phyloP scores from a whole-genome alignment of 1,140 invertebrate genomes.

The Medauroidea extradentata region DNA sequence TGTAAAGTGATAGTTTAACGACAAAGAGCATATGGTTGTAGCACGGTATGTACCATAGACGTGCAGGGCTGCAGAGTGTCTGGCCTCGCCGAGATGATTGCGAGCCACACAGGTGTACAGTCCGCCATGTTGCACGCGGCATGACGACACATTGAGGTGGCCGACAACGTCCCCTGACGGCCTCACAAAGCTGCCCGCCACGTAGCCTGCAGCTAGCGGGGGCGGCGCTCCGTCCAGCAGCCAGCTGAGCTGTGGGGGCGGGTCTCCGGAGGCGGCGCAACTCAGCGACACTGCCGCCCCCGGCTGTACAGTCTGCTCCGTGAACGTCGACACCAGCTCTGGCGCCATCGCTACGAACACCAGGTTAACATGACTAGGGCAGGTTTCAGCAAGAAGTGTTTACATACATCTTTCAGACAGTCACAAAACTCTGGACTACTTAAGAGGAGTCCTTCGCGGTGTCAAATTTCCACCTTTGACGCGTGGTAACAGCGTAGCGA shows the following conservation, averaged over 20 bases:
- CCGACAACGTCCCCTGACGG: constrained; percentile 70
- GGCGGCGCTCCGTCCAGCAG: constrained; percentile 66
- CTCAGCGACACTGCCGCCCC: constrained; percentile 75
- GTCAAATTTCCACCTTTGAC: too few species aligned
- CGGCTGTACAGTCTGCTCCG: constrained; percentile 73
- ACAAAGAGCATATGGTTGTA: too few species aligned
- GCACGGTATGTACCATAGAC: constrained; percentile 83
- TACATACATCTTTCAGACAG: too few species aligned
- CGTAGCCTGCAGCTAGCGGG: constrained; percentile 30
- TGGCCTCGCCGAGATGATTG: constrained; percentile 67
- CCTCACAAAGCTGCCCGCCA: constrained; percentile 33
- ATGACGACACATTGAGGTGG: constrained; percentile 79
- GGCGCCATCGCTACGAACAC: constrained; percentile 65
- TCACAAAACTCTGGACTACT: too few species aligned
- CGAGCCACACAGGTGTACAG: constrained; percentile 75
- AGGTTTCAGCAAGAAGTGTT: too few species aligned
- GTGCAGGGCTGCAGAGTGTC: constrained; percentile 72
- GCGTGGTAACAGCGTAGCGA: too few species aligned
- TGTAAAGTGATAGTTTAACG: too few species aligned
- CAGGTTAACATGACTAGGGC: too few species aligned
- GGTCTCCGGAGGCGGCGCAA: constrained; percentile 79
- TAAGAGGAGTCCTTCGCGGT: too few species aligned
- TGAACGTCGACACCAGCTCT: constrained; percentile 75
- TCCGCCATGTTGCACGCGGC: constrained; percentile 74
- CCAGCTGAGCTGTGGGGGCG: constrained; percentile 80